phyloP scores from a whole-genome alignment of 1,140 invertebrate genomes.

The Drosophila yakuba region DNA sequence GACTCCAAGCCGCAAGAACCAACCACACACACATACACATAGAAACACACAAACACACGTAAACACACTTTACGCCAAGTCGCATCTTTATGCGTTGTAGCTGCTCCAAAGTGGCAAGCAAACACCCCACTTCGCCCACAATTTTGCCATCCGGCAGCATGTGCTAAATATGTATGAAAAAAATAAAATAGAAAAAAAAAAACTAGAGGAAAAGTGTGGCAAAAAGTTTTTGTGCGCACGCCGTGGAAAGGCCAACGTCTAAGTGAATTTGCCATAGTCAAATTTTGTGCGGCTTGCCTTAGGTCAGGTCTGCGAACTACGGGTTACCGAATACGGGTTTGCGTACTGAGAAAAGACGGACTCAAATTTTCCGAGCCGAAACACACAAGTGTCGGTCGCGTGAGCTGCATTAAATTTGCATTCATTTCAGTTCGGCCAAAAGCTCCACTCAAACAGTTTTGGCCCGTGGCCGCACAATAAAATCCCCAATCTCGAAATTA shows the following conservation, averaged over 20 bases:
- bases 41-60: conserved; percentile 31
- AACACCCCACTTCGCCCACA: conserved; percentile 22
- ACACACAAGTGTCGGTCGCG: conserved; percentile 3
- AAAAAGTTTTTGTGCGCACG: conserved; percentile 62
- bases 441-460: conserved; percentile 46
- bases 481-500: conserved; percentile 63
- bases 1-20: conserved; percentile 61
- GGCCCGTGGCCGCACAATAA: conserved; percentile 47
- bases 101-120: conserved; percentile 53
- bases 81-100: conserved; percentile 57
- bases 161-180: conserved; percentile 61
- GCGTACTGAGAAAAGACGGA: background rate
- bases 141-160: conserved; percentile 32
- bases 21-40: conserved; percentile 30
- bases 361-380: background rate
- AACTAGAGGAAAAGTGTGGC: conserved; percentile 31
- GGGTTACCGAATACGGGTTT: conserved; percentile 12
- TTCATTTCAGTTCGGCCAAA: conserved; percentile 47
- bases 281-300: conserved; percentile 76
- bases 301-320: conserved; percentile 53
- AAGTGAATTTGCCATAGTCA: conserved; percentile 78
- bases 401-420: conserved; percentile 69
- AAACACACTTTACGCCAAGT: conserved; percentile 40
- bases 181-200: conserved; percentile 4
- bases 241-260: conserved; percentile 68